Conservation (phyloP, 1,140 invertebrate genomes). For the Octopus sinensis region DNA sequence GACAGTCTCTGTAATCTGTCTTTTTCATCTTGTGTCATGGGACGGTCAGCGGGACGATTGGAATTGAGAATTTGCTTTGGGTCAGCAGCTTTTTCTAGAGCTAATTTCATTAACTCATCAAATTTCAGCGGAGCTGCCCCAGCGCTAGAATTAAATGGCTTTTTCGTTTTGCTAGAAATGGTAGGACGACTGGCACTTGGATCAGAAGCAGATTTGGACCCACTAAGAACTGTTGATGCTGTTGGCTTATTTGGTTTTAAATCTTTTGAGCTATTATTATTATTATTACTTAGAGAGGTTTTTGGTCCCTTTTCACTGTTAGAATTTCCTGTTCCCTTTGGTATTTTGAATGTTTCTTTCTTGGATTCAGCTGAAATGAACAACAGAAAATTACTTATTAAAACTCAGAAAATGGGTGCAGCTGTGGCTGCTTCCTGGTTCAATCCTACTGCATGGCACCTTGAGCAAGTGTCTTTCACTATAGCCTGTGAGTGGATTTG, state of each 20-base stretch:
- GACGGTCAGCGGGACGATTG: neutral
- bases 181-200: neutral
- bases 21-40: conserved; percentile 30
- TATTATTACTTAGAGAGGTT: no score
- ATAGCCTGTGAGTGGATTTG: no score
- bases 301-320: no score
- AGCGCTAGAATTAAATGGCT: neutral
- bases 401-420: no score
- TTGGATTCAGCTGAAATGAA: conserved; percentile 2
- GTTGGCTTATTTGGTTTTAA: no score
- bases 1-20: conserved; percentile 22
- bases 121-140: neutral
- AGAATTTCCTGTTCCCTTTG: neutral
- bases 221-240: neutral
- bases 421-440: no score
- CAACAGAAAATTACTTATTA: no score
- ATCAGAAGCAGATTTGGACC: neutral
- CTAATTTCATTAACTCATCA: neutral
- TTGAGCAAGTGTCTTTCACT: no score
- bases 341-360: neutral
- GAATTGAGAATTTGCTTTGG: neutral
- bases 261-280: no score
- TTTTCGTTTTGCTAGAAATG: neutral
- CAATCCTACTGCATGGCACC: no score
- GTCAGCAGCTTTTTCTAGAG: neutral